Evolutionary conservation across 53 echinoderm and acorn worm species (phyloP).

Genomic region (Luidia sarsii): DNA sequence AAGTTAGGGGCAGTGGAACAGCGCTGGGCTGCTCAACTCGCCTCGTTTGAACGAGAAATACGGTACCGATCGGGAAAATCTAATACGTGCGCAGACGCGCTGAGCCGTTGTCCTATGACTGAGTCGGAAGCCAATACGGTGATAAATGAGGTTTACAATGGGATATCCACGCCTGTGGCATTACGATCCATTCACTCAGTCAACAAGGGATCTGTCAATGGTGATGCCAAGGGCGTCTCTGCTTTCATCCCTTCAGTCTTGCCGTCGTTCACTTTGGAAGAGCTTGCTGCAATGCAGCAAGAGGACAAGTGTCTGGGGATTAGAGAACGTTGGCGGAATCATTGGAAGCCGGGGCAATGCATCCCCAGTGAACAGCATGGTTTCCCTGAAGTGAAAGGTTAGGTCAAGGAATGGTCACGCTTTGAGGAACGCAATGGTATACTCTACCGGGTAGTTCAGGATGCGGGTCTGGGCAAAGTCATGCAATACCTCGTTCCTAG

Average conservation of each 20-base stretch:
- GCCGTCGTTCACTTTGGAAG: conserved; percentile 22
- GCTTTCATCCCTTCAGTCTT: not conserved
- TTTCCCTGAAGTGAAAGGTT: conserved; percentile 1
- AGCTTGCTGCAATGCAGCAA: conserved; percentile 22
- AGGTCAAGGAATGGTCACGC: conserved; percentile 31
- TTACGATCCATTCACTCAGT: too few species aligned
- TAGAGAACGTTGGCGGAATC: not conserved
- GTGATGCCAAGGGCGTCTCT: not conserved
- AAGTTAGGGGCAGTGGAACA: conserved; percentile 5
- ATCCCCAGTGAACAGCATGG: too few species aligned
- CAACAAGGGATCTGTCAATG: too few species aligned
- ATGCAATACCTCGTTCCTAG: conserved; percentile 35
- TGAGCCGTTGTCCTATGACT: not conserved
- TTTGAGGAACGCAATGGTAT: conserved; percentile 22
- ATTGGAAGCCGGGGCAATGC: conserved; percentile 1
- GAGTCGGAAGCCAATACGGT: not conserved
- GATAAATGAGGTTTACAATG: not conserved
- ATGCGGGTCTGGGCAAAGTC: not conserved
- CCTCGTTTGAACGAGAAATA: not conserved
- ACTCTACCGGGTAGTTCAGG: conserved; percentile 10
- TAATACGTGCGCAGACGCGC: not conserved
- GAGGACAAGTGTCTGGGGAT: conserved; percentile 30
- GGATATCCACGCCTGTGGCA: not conserved
- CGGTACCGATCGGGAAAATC: not conserved
- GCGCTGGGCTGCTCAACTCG: conserved; percentile 1